Evolutionary conservation across 2,113 vertebrate species (phyloP).

Genomic region (Cinclus cinclus): DNA sequence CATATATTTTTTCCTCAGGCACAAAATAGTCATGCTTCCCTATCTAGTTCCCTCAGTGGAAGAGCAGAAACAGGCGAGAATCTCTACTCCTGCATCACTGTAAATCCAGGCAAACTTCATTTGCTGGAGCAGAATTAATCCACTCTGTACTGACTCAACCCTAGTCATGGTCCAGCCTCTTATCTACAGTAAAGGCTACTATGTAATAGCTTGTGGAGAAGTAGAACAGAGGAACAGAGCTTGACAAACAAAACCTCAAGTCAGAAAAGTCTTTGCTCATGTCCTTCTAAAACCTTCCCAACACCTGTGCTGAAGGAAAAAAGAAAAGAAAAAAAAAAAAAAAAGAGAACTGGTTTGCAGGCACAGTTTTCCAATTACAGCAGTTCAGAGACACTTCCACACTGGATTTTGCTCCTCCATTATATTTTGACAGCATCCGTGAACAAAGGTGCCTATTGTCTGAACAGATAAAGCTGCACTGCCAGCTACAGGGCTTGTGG

Average conservation of each 20-base stretch:
- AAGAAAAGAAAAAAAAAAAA: not conserved
- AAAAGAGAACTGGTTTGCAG: not conserved
- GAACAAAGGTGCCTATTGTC: not conserved
- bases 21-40: not conserved
- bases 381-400: not conserved
- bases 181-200: not conserved
- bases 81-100: not conserved
- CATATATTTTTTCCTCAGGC: not conserved
- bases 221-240: not conserved
- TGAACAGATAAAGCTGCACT: not conserved
- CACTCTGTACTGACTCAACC: not conserved
- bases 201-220: not conserved
- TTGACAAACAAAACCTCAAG: not conserved
- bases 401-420: not conserved
- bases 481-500: not conserved
- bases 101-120: not conserved
- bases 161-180: not conserved
- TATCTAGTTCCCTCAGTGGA: not conserved
- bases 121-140: slow-evolving; percentile 10
- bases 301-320: not conserved
- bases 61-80: not conserved
- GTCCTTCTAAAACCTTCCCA: not conserved
- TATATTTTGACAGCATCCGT: not conserved
- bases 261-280: not conserved
- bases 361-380: not conserved